Conservation (phyloP, 1,140 invertebrate species). For the Bombus terrestris region DNA sequence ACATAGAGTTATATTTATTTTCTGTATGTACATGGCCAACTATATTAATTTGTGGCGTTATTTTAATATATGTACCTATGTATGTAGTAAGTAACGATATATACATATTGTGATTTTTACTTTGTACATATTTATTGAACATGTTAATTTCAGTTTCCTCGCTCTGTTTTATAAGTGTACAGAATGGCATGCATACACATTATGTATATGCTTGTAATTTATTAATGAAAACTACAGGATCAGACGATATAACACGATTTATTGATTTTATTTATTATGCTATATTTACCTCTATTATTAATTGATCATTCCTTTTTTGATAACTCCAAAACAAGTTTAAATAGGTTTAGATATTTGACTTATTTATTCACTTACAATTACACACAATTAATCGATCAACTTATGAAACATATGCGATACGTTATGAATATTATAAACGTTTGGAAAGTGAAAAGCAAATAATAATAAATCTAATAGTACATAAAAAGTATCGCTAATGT, state of each 20-base stretch:
- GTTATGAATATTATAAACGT: neutral
- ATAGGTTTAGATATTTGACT: neutral
- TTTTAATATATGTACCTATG: neutral
- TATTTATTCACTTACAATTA: neutral
- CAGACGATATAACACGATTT: no score
- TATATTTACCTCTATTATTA: neutral
- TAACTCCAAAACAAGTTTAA: neutral
- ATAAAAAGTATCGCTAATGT: neutral
- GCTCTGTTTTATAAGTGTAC: neutral
- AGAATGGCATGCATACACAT: neutral
- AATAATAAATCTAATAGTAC: neutral
- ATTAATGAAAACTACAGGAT: neutral
- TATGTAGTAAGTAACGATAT: neutral
- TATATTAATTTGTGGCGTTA: neutral
- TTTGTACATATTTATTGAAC: neutral
- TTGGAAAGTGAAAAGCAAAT: neutral
- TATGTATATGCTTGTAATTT: neutral
- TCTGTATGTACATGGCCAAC: no score
- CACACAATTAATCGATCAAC: neutral
- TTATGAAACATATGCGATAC: neutral
- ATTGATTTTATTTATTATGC: neutral
- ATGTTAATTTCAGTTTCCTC: neutral
- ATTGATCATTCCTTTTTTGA: neutral
- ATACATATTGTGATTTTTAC: neutral
- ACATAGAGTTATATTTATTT: neutral